Base-by-base conservation (phyloP, 2,113 vertebrate genomes). In the Corvus cornix region DNA sequence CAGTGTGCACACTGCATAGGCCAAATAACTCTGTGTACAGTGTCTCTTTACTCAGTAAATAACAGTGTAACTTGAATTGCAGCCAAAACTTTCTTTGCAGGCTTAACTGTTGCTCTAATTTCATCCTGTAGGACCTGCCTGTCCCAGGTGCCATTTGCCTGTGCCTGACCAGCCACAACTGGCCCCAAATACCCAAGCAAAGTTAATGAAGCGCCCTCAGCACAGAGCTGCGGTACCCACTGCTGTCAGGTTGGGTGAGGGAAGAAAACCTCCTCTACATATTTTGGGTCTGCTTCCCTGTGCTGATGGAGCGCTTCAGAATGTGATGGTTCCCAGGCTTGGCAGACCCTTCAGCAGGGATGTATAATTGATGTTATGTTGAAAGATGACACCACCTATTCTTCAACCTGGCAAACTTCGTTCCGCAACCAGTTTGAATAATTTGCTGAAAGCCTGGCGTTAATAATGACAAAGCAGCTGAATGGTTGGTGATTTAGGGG, bases 111-210 rank as follows among this genome's bases (percentile, higher is more conserved):
- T 87, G 70, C n/a, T 77, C 44, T 80, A 17, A n/a, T 69, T 76
- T 87, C 17, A 46, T 52, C n/a, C 66, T 26, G 70, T 62, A 37
- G 77, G 60, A 90, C 46, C 39, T 85, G 48, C 31, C 49, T 8
- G 13, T 90, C 79, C 55, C 72, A 66, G 70, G 31, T 59, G 44
- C 33, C 0, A 2, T 8, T 22, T 55, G 39, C 51, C 20, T 72
- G 49, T 79, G 55, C 27, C 16, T 81, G 62, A 33, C 18, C 51
- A 81, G 30, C 63, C 56, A 18, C 51, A 44, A 1, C 19, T 60
- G 51, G 37, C 44, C 67, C 17, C 16, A 6, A 2, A 2, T 9
- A 16, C 16, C 27, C 0, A 5, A 31, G 22, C 1, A 2, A 44
- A 73, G 43, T 35, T 41, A 74, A 52, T 11, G 37, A 49, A 24